Evolutionary conservation across 2,113 vertebrate species (phyloP).

Genomic region (Spilogale gracilis): DNA sequence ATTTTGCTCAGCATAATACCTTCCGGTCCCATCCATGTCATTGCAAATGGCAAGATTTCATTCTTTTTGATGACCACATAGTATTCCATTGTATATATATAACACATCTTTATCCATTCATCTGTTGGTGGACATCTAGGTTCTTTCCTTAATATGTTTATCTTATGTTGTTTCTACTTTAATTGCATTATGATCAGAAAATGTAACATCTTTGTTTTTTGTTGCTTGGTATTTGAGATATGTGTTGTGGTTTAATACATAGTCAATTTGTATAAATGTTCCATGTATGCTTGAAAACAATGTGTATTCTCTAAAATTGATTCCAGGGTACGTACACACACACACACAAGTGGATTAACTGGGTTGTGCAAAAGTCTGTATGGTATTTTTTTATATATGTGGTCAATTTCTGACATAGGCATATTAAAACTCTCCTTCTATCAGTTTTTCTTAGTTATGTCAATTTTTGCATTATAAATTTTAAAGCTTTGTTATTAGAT

Average conservation of each 20-base stretch:
- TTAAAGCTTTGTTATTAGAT: constrained; percentile 50
- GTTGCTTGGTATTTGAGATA: constrained; percentile 10
- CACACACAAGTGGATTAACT: neutral
- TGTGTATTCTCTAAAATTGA: constrained; percentile 44
- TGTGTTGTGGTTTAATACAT: constrained; percentile 10
- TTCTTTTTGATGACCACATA: too few species aligned
- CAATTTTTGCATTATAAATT: constrained; percentile 53
- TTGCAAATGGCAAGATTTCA: too few species aligned
- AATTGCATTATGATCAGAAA: constrained; percentile 36
- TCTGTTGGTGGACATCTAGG: too few species aligned
- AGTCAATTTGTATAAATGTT: constrained; percentile 48
- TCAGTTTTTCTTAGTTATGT: constrained; percentile 8
- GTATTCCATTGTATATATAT: too few species aligned
- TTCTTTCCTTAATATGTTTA: neutral
- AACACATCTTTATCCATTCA: too few species aligned
- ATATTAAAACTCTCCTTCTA: constrained; percentile 44
- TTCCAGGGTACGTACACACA: neutral
- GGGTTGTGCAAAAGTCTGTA: neutral
- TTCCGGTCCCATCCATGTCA: too few species aligned
- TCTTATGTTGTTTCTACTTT: constrained; percentile 31
- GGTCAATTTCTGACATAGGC: constrained; percentile 27
- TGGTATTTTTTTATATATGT: constrained; percentile 39
- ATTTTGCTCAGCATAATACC: too few species aligned
- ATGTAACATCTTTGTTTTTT: neutral
- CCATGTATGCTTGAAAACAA: constrained; percentile 35